Evolutionary conservation across 2,888 invertebrate species (phyloP).

Genomic region (Lymantria dispar): DNA sequence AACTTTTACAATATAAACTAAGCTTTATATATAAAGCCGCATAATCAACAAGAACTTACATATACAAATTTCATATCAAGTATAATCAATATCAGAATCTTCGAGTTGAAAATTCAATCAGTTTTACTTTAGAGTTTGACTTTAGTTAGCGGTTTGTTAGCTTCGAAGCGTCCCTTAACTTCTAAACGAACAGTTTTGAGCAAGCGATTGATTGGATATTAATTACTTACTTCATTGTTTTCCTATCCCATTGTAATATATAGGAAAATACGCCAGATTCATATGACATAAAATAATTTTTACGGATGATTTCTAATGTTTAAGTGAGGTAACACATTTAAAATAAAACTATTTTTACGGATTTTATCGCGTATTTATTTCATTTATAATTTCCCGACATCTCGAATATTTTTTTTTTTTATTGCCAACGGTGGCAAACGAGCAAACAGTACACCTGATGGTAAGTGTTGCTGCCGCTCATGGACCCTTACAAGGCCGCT

Average conservation of each 20-base stretch:
- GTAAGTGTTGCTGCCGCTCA: no score
- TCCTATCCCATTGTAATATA: not conserved
- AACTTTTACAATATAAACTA: not conserved
- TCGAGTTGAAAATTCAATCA: not conserved
- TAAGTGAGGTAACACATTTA: no score
- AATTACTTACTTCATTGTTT: not conserved
- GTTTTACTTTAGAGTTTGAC: not conserved
- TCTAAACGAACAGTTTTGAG: not conserved
- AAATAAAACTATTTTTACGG: no score
- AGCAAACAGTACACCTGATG: no score
- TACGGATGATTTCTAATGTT: no score
- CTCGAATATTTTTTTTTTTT: no score
- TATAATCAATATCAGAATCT: not conserved
- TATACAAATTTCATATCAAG: not conserved
- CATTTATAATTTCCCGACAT: no score
- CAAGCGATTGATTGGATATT: not conserved
- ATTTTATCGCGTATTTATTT: no score
- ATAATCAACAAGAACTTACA: not conserved
- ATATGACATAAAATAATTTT: no score
- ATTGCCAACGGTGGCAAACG: no score
- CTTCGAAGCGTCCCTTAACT: not conserved
- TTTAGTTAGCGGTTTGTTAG: not conserved
- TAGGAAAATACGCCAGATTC: no score
- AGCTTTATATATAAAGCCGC: not conserved
- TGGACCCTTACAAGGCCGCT: no score